Evolutionary conservation across 2,113 vertebrate species (phyloP).

Genomic region (Chloropsis cyanopogon): DNA sequence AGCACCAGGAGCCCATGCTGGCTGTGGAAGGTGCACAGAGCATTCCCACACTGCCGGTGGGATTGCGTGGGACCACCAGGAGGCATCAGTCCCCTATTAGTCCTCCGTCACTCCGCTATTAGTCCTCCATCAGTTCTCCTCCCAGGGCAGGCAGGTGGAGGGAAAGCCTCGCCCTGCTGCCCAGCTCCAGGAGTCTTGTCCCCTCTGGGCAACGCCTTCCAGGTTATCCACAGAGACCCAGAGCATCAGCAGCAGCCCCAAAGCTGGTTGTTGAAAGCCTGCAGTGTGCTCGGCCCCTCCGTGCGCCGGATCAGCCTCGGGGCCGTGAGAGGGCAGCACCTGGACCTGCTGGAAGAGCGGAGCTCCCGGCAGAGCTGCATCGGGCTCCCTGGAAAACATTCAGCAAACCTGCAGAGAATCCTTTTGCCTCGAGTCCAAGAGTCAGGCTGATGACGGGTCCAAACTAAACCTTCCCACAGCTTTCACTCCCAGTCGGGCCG

Average conservation of each 20-base stretch:
- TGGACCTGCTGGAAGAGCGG: background rate
- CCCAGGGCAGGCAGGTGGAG: background rate
- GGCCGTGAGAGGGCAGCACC: slow-evolving; percentile 9
- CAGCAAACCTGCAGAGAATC: background rate
- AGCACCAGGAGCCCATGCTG: background rate
- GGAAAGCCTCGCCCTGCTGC: background rate
- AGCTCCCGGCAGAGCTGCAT: background rate
- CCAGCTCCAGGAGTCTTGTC: background rate
- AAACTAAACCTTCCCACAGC: background rate
- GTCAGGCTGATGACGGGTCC: background rate
- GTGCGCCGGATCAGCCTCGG: rapidly evolving
- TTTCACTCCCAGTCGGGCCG: background rate
- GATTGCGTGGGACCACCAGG: slow-evolving; percentile 18
- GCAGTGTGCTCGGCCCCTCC: too few species aligned
- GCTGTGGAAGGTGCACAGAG: background rate
- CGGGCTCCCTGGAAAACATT: background rate
- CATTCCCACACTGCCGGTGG: background rate
- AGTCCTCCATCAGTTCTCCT: background rate
- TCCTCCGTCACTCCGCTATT: background rate
- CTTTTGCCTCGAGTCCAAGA: background rate
- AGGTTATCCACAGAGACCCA: background rate
- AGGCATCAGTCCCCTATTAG: slow-evolving; percentile 26
- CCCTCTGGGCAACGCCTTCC: background rate
- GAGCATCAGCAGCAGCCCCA: background rate
- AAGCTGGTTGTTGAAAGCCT: background rate